Base-by-base conservation (phyloP, 2,888 invertebrate genomes). In the Drosophila fungiperda region DNA sequence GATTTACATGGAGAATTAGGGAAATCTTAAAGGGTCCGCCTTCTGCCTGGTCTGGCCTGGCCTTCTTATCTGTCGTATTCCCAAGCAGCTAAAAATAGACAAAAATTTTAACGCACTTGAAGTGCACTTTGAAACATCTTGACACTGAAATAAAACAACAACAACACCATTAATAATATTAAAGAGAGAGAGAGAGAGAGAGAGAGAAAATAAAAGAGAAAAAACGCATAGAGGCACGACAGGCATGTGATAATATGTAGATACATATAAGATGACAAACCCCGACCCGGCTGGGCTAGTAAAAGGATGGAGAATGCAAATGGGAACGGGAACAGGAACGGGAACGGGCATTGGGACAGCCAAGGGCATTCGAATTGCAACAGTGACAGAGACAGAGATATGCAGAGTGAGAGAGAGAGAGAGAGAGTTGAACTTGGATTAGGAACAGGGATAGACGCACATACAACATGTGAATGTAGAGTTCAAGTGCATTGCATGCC, bases 61-160 rank as follows among this genome's bases (percentile, higher is more conserved):
- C 68, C 59, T 63, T 52, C 60, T 77, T 79, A 70, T 68, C 72
- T 70, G 45, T 52, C 55, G 40, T 85, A 88, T 86, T 86, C 85
- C 88, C 85, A 86, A 82, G 85, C 69, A 66, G 8, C 88, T 86
- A 76, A 86, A 87, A 83, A 86, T 86, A 85, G 86, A 76, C 68
- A 33, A 63, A 70, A 82, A 76, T 80, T 85, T 82, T 78, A 83
- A 60, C 87, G 89, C 82, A 86, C 87, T 86, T 86, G 82, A 86
- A 88, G 80, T 87, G 87, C 89, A 88, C 86, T 88, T 74, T 81
- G 74, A 76, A 86, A 88, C 76, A 87, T 88, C 84, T 86, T 85
- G 80, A 86, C 73, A 73, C 71, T 75, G 55, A 75, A 87, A 82
- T 75, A 85, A 81, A 73, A 62, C 20, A 76, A 68, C 60, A 78